Evolutionary conservation across 2,797 vertebrate genomes (phyloP).

Genomic region (Crocidura indochinensis): DNA sequence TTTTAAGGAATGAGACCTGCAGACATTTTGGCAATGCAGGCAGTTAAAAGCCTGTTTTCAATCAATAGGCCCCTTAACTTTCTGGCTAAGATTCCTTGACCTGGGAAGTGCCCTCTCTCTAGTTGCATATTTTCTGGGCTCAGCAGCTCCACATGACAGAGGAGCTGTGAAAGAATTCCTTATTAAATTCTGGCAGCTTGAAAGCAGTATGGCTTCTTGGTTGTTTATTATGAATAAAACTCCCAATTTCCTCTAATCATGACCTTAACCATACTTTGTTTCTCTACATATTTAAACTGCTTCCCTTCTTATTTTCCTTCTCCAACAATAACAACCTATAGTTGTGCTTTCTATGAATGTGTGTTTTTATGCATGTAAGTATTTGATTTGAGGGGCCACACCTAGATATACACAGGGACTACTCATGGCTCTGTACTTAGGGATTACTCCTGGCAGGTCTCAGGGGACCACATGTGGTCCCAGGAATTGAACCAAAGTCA

Average conservation of each 20-base stretch:
- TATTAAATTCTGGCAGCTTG: slow-evolving; percentile 8
- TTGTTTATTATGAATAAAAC: slow-evolving; percentile 52
- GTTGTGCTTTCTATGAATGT: neutral
- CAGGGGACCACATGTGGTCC: no score
- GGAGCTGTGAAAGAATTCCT: slow-evolving; percentile 1
- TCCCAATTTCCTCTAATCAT: slow-evolving; percentile 1
- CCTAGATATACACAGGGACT: no score
- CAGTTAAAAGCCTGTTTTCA: slow-evolving; percentile 47
- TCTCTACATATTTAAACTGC: neutral
- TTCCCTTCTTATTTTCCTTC: slow-evolving; percentile 4
- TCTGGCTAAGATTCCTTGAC: neutral
- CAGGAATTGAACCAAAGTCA: no score
- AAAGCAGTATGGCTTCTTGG: neutral
- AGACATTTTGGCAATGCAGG: slow-evolving; percentile 46
- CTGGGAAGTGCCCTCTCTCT: neutral
- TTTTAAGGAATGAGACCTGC: slow-evolving; percentile 5
- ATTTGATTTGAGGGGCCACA: no score
- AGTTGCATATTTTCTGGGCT: slow-evolving; percentile 2
- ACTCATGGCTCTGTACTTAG: no score
- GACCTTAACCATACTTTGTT: neutral
- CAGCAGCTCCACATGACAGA: neutral
- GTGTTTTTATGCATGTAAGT: no score
- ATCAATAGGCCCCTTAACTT: slow-evolving; percentile 35
- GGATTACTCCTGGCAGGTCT: no score
- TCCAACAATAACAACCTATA: neutral